Base-by-base conservation (phyloP, 2,888 invertebrate genomes). In the Drosophila suboccidentalis region DNA sequence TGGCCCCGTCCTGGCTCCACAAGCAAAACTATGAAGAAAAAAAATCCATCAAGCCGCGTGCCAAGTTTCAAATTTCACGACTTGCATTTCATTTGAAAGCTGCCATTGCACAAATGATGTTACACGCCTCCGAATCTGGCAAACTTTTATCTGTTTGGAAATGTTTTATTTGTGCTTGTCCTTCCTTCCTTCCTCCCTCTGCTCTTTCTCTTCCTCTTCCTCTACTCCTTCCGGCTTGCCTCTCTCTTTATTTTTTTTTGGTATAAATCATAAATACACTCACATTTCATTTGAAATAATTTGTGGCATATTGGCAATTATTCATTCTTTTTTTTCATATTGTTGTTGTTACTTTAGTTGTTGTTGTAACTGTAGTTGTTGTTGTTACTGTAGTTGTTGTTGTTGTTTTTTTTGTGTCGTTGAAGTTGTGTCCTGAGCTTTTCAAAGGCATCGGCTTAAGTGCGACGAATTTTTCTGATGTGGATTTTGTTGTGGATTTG, bases 271-370 rank as follows among this genome's bases (percentile, higher is more conserved):
- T 87, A 87, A 90, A 90, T 88, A 88, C 74, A 87, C 88, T 89
- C 89, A 88, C 89, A 90, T 86, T 88, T 90, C 78, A 86, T 90
- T 88, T 90, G 84, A 80, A 87, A 89, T 86, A 83, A 87, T 88
- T 86, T 90, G 84, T 89, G 90, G 89, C 87, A 90, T 89, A 88
- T 87, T 87, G 90, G 90, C 90, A 87, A 87, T 87, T 90, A 90
- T 90, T 87, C 89, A 90, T 90, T 78, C 43, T 39, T 22, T 29
- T 57, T 50, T 29, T 17, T 26, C 32, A 32, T 32, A 15, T 10
- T 15, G 15, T 10, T 32, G 17, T 55, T 64, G 29, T 39, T 49
- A 29, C 11, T 22, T 1, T 46, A 34, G 17, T 49, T 54, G 17
- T 38, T 17, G 3, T 9, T 43, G 49, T 53, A 36, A 15, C 19